Base-by-base conservation (phyloP, 2,888 invertebrate genomes). In the Leucophenga maculata region DNA sequence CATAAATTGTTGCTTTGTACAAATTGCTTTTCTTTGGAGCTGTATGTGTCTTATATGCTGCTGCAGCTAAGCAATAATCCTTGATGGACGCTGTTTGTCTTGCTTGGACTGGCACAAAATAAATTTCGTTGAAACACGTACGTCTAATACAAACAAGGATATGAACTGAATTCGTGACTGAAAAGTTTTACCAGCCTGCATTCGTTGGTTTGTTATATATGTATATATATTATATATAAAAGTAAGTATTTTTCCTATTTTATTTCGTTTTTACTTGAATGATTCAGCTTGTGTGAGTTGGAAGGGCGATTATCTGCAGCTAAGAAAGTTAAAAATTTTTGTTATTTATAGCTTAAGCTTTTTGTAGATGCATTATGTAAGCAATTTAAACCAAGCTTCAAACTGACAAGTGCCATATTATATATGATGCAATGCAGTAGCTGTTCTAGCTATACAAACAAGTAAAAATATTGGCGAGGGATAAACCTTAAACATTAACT, bases 101-200 rank as follows among this genome's bases (percentile, higher is more conserved):
- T 50, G 13, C 50, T 50, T 18, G 50, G n/a, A 8, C 16, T 50
- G 59, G 59, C 13, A 14, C 11, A 13, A 59, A 54, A 55, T 26
- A 67, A 55, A 57, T 57, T 59, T 76, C 84, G 78, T 81, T 77
- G 77, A 76, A 83, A 80, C 86, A 84, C 84, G 86, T 85, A 80
- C 80, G 76, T 75, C 78, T 78, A 80, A 82, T 80, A 80, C 85
- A 85, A 85, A 86, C 84, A 85, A 85, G 82, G 85, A 84, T 83
- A 83, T 84, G 78, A 83, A 80, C 77, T 77, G 75, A 69, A 78
- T 76, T 85, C 86, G 85, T 85, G 85, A 85, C 85, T 79, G 79
- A 80, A 84, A 85, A 83, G 75, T 75, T 84, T 77, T 55, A 3
- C 48, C 18, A 6, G 55, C 14, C 55, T 55, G 55, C 22, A n/a